Percentiles rank a stretch among this genome's conserved stretches.
phyloP scores from a whole-genome alignment of 2,797 vertebrate genomes.

The Tokudaia tokunoshimensis region DNA sequence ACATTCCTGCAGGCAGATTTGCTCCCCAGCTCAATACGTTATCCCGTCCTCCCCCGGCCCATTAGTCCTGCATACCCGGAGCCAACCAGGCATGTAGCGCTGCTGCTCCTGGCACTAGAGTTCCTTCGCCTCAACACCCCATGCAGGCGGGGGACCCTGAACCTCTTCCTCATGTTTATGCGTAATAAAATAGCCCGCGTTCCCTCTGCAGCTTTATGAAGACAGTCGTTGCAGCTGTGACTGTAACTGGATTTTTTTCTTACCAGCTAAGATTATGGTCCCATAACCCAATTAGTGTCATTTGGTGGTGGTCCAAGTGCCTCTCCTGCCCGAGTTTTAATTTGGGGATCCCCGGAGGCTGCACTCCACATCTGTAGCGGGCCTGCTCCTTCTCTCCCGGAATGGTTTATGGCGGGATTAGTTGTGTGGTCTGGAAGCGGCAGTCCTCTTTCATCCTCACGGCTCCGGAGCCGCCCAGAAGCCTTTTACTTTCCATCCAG shows the following conservation, averaged over 20 bases:
- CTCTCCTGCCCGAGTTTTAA: constrained; percentile 80
- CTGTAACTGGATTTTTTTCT: constrained; percentile 58
- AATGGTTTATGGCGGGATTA: constrained; percentile 81
- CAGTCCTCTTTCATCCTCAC: constrained; percentile 73
- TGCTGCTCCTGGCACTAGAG: constrained; percentile 44
- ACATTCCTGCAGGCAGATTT: constrained; percentile 71
- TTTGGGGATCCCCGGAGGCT: constrained; percentile 83
- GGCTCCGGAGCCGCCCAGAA: constrained; percentile 59
- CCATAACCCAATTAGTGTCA: constrained; percentile 83
- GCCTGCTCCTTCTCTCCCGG: constrained; percentile 76
- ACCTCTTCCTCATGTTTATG: constrained; percentile 50
- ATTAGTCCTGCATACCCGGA: constrained; percentile 32
- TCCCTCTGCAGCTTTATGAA: constrained; percentile 68
- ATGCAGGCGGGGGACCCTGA: constrained; percentile 48
- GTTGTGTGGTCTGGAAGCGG: constrained; percentile 80
- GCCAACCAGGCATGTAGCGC: constrained; percentile 63
- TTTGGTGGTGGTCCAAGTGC: constrained; percentile 83
- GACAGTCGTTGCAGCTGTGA: constrained; percentile 77
- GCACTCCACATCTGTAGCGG: constrained; percentile 79
- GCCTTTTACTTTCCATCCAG: constrained; percentile 75
- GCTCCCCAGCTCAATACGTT: neutral
- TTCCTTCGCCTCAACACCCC: constrained; percentile 14
- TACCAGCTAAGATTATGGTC: constrained; percentile 75
- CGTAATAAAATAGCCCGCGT: constrained; percentile 71
- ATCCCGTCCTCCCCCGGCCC: neutral